Base-by-base conservation (phyloP, 2,113 vertebrate species). In the Beaufortia kweichowensis region DNA sequence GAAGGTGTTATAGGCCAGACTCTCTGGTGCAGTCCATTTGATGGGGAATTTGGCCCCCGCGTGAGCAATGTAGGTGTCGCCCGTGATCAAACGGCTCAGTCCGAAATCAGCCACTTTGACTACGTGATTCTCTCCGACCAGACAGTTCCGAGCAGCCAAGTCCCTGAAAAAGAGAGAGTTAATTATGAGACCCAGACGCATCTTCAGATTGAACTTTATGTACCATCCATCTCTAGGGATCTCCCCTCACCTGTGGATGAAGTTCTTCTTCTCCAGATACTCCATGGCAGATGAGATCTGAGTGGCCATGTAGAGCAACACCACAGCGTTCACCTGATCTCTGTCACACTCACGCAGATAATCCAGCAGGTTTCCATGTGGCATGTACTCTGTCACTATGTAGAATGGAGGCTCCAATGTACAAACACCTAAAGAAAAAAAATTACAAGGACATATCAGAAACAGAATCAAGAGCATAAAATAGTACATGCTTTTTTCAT, bases 261-360 rank as follows among this genome's bases (percentile, higher is more conserved):
- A 99, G 83, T 99, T 99, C 88, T 98, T 98, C 89, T 97, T 98
- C 87, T 99, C 97, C 80, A 99, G 85, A 81, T 99, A 99, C 76
- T 99, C 97, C 97, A 99, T 99, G 39, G 97, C 97, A 31, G 96
- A 99, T 35, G 97, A 99, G 90, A 99, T 99, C 90, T 99, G 97
- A 0, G 97, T 99, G 79, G 97, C 97, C 97, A 99, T 99, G 87
- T 99, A 99, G 2, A 99, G 95, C 72, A 99, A 89, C 53, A 96
- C 97, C 1, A 99, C 97, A 0, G 97, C 97, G 0, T 94, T 98
- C 85, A 98, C 96, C 84, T 98, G 96, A 62, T 97, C 95, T 0
- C 95, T 91, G 85, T 90, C 96, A 90, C 97, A 99, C 21, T 99
- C 97, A 3, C 97, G 92, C 72, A 99, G 88, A 57, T 98, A 99